Percentiles rank a stretch among this genome's conserved stretches.
Evolutionary conservation across 2,113 vertebrate genomes (phyloP).

Genomic region (Nestor notabilis): DNA sequence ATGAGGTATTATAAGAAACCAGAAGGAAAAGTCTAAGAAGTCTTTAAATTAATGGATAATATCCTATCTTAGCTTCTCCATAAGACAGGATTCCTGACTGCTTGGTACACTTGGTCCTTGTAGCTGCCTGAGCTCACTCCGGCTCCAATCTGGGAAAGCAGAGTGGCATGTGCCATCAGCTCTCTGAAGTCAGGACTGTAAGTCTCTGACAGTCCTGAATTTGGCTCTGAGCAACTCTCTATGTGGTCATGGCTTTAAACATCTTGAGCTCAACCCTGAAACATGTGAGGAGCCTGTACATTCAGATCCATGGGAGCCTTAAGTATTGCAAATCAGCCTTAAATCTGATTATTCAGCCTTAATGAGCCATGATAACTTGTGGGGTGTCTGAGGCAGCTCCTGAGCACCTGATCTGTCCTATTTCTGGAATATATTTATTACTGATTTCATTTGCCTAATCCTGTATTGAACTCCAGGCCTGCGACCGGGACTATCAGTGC

Average conservation of each 20-base stretch:
- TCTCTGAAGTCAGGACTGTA: not conserved
- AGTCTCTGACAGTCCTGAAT: not conserved
- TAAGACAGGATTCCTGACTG: not conserved
- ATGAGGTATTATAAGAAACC: not conserved
- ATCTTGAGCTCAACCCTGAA: not conserved
- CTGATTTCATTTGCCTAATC: not conserved
- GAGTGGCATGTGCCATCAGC: accelerated
- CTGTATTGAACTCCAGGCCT: slow-evolving; percentile 76
- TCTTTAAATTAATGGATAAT: not conserved
- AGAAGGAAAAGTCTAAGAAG: not conserved
- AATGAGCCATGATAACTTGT: not conserved
- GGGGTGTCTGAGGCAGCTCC: not conserved
- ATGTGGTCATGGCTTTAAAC: not conserved
- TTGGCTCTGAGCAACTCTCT: accelerated
- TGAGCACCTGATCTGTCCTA: not conserved
- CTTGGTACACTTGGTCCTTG: not conserved
- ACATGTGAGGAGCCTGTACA: accelerated
- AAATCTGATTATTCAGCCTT: not conserved
- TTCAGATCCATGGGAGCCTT: not conserved
- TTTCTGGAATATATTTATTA: not conserved
- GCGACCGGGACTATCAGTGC: slow-evolving; percentile 89
- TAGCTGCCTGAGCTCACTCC: not conserved
- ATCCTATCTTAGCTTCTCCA: not conserved
- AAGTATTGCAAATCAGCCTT: not conserved
- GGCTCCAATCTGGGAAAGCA: accelerated